Evolutionary conservation across 2,113 vertebrate genomes (phyloP).

Genomic region (Pelecanoides urinatrix): DNA sequence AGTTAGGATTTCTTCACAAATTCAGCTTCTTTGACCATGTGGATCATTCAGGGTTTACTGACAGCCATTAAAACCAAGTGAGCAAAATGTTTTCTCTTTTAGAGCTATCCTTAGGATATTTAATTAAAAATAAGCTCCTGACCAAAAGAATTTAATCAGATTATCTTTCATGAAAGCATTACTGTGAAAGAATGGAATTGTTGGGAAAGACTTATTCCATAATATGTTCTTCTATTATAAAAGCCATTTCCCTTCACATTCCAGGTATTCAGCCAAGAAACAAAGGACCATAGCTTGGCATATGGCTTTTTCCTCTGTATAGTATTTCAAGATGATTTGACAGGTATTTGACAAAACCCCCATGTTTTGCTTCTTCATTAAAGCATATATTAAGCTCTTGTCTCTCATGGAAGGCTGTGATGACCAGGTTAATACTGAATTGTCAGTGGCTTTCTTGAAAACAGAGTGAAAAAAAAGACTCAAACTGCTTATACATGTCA

Average conservation of each 20-base stretch:
- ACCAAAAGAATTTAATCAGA: constrained; percentile 13
- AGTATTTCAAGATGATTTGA: not conserved
- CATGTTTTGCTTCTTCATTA: not conserved
- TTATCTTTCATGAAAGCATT: constrained; percentile 27
- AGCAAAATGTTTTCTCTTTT: not conserved
- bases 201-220: not conserved
- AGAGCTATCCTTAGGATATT: not conserved
- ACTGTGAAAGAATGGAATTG: not conserved
- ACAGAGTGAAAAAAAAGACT: not conserved
- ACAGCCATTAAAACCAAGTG: not conserved
- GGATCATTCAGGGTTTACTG: not conserved
- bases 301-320: not conserved
- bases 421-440: not conserved
- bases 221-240: not conserved
- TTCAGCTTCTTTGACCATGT: not conserved
- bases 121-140: constrained; percentile 27
- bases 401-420: not conserved
- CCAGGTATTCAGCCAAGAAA: not conserved
- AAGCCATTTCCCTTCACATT: not conserved
- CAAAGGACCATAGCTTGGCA: not conserved
- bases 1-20: not conserved
- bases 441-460: not conserved
- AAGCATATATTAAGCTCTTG: not conserved
- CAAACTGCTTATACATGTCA: not conserved
- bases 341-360: not conserved